phyloP scores from a whole-genome alignment of 2,113 vertebrate genomes.

The Crotalus horridus region DNA sequence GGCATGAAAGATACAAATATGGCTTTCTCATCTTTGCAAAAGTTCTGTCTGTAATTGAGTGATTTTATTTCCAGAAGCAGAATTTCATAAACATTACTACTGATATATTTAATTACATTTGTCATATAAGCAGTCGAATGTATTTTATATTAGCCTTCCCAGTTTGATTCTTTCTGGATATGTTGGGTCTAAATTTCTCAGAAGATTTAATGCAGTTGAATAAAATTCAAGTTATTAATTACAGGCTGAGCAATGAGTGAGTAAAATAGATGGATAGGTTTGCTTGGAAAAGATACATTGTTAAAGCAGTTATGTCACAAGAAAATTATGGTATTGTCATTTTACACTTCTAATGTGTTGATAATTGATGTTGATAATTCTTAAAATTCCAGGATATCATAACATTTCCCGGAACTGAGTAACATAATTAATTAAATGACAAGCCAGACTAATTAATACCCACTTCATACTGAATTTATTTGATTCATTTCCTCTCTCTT shows the following conservation, averaged over 20 bases:
- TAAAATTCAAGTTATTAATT: background rate
- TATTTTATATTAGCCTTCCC: background rate
- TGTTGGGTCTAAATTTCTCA: background rate
- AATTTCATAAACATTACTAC: background rate
- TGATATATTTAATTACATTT: background rate
- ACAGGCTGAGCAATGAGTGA: background rate
- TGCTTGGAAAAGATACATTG: background rate
- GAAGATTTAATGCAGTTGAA: background rate
- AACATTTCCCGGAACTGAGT: background rate
- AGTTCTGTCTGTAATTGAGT: background rate
- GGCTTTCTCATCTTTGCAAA: background rate
- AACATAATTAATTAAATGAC: background rate
- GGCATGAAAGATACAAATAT: background rate
- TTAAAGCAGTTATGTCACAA: background rate
- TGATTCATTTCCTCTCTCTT: background rate
- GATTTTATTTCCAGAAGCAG: background rate
- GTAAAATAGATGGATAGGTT: background rate
- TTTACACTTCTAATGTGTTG: constrained; percentile 17
- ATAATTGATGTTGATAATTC: background rate
- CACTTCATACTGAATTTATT: fast-evolving
- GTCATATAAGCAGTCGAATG: background rate
- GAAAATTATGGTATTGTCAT: background rate
- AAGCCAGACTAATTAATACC: background rate
- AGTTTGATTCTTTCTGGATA: background rate
- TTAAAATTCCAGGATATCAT: constrained; percentile 5